Evolutionary conservation across 2,888 invertebrate genomes (phyloP).

Genomic region (Eupithecia dodoneata): DNA sequence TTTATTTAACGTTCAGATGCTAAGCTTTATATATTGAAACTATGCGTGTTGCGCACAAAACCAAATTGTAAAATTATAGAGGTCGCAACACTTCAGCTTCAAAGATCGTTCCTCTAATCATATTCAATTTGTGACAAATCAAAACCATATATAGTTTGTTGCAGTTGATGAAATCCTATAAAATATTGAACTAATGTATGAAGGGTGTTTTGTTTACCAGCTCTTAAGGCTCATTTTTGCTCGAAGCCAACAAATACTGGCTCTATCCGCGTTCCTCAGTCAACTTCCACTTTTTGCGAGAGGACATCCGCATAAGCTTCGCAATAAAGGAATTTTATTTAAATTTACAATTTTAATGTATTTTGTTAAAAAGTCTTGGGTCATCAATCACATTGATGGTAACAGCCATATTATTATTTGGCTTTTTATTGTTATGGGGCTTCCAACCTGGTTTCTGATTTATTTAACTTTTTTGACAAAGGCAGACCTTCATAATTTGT

Average conservation of each 20-base stretch:
- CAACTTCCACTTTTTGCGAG: slow-evolving; percentile 78
- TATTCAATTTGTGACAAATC: background rate
- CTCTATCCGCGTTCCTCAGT: slow-evolving; percentile 80
- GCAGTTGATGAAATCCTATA: slow-evolving; percentile 53
- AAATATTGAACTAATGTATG: slow-evolving; percentile 68
- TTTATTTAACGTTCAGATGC: background rate
- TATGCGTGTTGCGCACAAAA: background rate
- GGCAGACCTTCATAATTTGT: background rate
- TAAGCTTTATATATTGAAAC: background rate
- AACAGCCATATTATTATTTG: background rate
- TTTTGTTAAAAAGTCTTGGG: slow-evolving; percentile 1
- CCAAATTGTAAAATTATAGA: background rate
- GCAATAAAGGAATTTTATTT: slow-evolving; percentile 69
- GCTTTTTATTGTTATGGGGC: background rate
- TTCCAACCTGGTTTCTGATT: background rate
- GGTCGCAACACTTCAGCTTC: background rate
- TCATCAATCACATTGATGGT: slow-evolving; percentile 2
- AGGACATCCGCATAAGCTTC: slow-evolving; percentile 72
- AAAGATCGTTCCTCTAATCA: background rate
- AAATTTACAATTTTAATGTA: slow-evolving; percentile 4
- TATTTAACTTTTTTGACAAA: background rate
- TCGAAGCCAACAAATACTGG: slow-evolving; percentile 60
- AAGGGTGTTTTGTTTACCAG: slow-evolving; percentile 57
- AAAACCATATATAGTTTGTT: no score
- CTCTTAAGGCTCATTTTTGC: slow-evolving; percentile 59